These are phyloP conservation scores for Alethe castanea DNA, from an alignment of 2,113 vertebrate genomes.

Conservation along the genomic window DNA sequence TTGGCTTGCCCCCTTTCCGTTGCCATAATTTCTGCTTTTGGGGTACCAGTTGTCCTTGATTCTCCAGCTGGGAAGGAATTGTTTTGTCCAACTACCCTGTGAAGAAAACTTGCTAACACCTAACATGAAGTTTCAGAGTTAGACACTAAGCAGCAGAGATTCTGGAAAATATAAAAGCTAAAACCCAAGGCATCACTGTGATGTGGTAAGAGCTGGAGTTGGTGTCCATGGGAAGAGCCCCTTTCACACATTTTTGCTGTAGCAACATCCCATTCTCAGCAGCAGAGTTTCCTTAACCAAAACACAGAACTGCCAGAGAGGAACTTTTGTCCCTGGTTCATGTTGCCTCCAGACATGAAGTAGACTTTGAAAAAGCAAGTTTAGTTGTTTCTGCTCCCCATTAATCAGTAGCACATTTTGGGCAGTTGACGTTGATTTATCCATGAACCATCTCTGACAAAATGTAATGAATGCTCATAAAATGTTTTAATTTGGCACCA, in stretches of 20 bases:
- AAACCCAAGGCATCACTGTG: neutral
- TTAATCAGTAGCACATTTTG: neutral
- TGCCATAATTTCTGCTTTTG: too few relatives aligned
- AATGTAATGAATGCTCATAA: neutral
- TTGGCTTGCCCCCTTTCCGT: too few relatives aligned
- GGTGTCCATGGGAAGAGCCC: neutral
- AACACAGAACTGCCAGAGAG: neutral
- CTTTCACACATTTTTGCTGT: neutral
- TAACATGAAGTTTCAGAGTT: too few relatives aligned
- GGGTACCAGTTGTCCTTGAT: too few relatives aligned
- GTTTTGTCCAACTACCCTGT: too few relatives aligned
- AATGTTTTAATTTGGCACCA: constrained; percentile 18
- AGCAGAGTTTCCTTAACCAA: neutral
- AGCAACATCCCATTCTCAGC: neutral
- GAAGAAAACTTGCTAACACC: too few relatives aligned
- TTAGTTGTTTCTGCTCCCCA: neutral
- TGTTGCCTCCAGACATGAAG: neutral
- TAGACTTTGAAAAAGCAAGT: neutral
- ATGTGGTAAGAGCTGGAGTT: neutral
- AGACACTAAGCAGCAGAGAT: too few relatives aligned
- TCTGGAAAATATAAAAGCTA: too few relatives aligned
- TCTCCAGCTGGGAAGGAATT: too few relatives aligned
- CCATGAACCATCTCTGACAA: neutral
- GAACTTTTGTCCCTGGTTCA: neutral
- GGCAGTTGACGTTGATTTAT: neutral